A percentile compares a stretch with the other conserved stretches of the same genome.
These are phyloP conservation scores for Cettia cetti DNA, from an alignment of 2,113 vertebrate genomes.

Conservation along the genomic window DNA sequence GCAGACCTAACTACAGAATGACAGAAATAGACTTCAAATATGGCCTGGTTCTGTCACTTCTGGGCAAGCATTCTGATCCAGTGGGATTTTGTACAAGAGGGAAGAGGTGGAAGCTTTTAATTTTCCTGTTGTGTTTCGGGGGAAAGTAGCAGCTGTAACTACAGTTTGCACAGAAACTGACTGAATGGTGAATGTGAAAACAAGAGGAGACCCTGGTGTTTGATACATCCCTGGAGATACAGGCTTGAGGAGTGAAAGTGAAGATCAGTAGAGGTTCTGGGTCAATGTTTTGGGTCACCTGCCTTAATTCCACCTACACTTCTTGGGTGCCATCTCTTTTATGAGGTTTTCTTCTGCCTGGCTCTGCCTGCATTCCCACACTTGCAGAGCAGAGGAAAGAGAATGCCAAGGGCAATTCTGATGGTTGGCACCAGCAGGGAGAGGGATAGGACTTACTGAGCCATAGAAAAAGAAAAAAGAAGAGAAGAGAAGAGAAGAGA, in stretches of 20 bases:
- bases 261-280: not conserved
- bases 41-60: not conserved
- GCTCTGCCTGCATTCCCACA: not conserved
- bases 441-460: not conserved
- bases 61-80: not conserved
- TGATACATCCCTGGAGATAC: not conserved
- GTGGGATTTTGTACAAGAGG: not conserved
- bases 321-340: not conserved
- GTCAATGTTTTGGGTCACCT: not conserved
- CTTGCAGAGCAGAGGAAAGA: not conserved
- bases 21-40: not conserved
- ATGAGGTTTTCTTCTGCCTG: not conserved
- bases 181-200: not conserved
- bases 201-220: rapidly evolving
- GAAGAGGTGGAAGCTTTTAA: not conserved
- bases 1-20: too few species aligned
- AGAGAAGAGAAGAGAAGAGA: not conserved
- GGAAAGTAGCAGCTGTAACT: not conserved
- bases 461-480: rapidly evolving
- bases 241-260: not conserved
- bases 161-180: not conserved
- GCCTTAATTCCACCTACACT: not conserved
- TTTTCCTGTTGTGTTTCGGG: not conserved
- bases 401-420: not conserved
- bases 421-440: not conserved